Conservation (phyloP, 2,113 vertebrate genomes). For the Lepus americanus region DNA sequence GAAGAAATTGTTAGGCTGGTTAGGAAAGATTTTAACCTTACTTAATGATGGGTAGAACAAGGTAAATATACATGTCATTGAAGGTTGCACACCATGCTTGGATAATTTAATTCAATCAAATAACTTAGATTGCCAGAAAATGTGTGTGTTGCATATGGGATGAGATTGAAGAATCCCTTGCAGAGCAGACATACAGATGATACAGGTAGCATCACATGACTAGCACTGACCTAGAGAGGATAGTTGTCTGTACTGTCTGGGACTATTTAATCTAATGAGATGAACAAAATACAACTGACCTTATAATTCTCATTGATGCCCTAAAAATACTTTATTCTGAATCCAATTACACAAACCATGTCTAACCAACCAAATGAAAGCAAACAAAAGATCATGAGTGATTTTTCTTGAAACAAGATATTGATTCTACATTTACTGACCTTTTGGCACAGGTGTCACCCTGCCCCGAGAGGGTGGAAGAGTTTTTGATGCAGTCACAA, state of each 20-base stretch:
- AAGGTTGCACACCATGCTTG: not conserved
- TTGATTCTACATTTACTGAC: not conserved
- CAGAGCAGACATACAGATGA: not conserved
- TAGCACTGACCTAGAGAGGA: not conserved
- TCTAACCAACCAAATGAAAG: not conserved
- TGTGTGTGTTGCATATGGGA: not conserved
- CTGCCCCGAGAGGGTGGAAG: not conserved
- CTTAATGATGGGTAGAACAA: not conserved
- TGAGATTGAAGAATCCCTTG: not conserved
- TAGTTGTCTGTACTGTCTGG: not conserved
- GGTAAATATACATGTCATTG: not conserved
- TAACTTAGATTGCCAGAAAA: not conserved
- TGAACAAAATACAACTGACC: not conserved
- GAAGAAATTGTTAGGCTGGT: not conserved
- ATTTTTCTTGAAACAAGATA: not conserved
- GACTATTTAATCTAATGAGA: not conserved
- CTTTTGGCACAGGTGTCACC: not conserved
- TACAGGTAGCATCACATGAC: not conserved
- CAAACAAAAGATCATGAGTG: not conserved
- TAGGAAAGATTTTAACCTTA: not conserved
- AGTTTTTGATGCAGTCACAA: not conserved
- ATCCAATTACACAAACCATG: not conserved
- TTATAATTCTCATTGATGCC: not conserved
- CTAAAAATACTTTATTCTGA: conserved; percentile 54
- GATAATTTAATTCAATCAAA: not conserved